Evolutionary conservation across 2,797 vertebrate genomes (phyloP).

Genomic region (Sebastes oblongus): DNA sequence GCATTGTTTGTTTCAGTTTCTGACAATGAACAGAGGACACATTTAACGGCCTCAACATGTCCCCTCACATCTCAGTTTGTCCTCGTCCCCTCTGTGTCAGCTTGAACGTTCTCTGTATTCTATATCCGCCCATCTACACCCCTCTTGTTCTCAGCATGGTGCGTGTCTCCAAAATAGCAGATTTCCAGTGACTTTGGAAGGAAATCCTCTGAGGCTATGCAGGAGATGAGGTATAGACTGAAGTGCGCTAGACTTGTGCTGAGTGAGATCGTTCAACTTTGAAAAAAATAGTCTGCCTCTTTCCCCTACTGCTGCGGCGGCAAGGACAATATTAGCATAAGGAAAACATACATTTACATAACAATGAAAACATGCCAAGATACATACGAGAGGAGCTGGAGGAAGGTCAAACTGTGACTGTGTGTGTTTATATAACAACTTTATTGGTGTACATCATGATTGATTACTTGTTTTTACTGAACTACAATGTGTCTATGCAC

Average conservation of each 20-base stretch:
- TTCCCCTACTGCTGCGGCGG: conserved; percentile 3
- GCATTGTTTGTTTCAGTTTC: conserved; percentile 28
- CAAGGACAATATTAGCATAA: conserved; percentile 55
- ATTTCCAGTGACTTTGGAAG: conserved; percentile 32
- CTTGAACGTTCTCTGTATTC: conserved; percentile 7
- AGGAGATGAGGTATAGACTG: conserved; percentile 35
- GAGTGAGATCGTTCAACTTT: conserved; percentile 38
- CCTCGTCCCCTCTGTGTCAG: conserved; percentile 20
- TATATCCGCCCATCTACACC: conserved; percentile 17
- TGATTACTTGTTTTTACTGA: conserved; percentile 2
- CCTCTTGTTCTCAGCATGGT: conserved; percentile 46
- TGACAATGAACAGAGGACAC: conserved; percentile 39
- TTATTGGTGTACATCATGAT: not conserved
- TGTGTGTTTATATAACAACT: conserved; percentile 20
- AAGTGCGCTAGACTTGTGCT: conserved; percentile 20
- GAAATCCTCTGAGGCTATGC: conserved; percentile 42
- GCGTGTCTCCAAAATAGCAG: conserved; percentile 43
- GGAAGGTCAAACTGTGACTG: conserved; percentile 35
- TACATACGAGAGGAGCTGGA: not conserved
- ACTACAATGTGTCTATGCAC: not conserved
- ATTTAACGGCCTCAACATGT: conserved; percentile 42
- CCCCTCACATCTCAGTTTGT: conserved; percentile 37
- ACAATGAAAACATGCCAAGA: conserved; percentile 24
- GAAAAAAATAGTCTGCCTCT: conserved; percentile 1
- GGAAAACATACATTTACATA: conserved; percentile 57